Conservation (phyloP, 2,888 invertebrate species). For the Diarsia rubi region DNA sequence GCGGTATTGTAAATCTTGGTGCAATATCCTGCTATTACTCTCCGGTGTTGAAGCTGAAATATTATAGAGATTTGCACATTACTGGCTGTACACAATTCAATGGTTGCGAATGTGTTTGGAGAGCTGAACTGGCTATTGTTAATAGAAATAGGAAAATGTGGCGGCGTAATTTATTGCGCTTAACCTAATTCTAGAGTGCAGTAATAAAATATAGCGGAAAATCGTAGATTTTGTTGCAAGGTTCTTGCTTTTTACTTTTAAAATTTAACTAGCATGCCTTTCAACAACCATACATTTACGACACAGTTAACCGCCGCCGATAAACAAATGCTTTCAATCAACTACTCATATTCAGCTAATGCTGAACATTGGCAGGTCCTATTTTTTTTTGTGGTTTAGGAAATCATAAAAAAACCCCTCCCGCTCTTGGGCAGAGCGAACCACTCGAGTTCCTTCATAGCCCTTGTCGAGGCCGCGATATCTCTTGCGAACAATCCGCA, state of each 20-base stretch:
- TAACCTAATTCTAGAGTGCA: conserved; percentile 32
- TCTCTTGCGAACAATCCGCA: too few species aligned
- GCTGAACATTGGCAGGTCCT: too few species aligned
- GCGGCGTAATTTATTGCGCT: conserved; percentile 28
- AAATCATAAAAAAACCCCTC: too few species aligned
- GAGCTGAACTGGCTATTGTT: conserved; percentile 40
- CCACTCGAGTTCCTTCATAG: too few species aligned
- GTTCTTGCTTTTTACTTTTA: background rate
- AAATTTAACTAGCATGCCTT: background rate
- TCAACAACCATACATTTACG: background rate
- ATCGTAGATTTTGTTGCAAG: background rate
- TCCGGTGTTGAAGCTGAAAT: conserved; percentile 59
- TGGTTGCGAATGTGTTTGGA: conserved; percentile 43
- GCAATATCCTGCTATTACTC: conserved; percentile 67
- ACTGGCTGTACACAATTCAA: conserved; percentile 51
- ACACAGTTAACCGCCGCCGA: background rate
- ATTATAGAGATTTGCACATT: conserved; percentile 63
- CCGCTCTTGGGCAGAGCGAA: too few species aligned
- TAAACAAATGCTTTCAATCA: background rate
- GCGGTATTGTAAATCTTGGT: conserved; percentile 62
- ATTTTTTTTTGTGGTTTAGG: too few species aligned
- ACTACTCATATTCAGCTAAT: background rate
- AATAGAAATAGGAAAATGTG: conserved; percentile 45
- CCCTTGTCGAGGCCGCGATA: too few species aligned
- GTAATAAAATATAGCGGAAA: conserved; percentile 14